Base-by-base conservation (phyloP, 2,888 invertebrate genomes). In the Euphydryas editha region DNA sequence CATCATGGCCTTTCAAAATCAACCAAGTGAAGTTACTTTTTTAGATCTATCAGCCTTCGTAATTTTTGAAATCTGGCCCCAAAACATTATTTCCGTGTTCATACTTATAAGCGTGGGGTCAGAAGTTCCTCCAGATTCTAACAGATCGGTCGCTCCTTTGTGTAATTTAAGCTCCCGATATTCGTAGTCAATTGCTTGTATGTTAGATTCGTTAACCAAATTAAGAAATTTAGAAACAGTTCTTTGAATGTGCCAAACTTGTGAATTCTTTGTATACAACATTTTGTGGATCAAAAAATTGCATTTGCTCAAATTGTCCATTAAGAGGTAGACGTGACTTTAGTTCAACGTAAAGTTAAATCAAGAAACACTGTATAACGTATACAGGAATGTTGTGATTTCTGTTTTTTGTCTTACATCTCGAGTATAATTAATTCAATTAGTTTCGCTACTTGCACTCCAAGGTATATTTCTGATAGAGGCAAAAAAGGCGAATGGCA, bases 1-100 rank as follows among this genome's bases (percentile, higher is more conserved):
- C n/a, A 49, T 15, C 49, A 49, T 49, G 20, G 49, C 49, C 49
- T 49, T 49, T 20, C 49, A 20, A 49, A 49, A 49, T 49, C 49
- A 18, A 49, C 49, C n/a, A 49, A 15, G 4, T 24, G 20, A 1
- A 11, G 17, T 8, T 17, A 49, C 49, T n/a, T 49, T 49, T 20
- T 49, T 49, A 49, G 17, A 11, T 49, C 49, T 17, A 49, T 49
- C 49, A 0, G 17, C 44, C 13, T 42, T 42, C 13, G 42, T 42
- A 42, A 42, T 42, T 3, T 42, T 42, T 42, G 42, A 42, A 42
- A 42, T 42, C 4, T 42, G 42, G 42, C 42, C n/a, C 42, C 10
- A 42, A 42, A 42, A 42, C n/a, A 2, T 42, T n/a, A n/a, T n/a
- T n/a, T 42, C 13, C 4, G 42, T 42, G n/a, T 42, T 42, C 6